Evolutionary conservation across 64 coral and sea anemone genomes (phyloP).

Genomic region (Montipora efflorescens): DNA sequence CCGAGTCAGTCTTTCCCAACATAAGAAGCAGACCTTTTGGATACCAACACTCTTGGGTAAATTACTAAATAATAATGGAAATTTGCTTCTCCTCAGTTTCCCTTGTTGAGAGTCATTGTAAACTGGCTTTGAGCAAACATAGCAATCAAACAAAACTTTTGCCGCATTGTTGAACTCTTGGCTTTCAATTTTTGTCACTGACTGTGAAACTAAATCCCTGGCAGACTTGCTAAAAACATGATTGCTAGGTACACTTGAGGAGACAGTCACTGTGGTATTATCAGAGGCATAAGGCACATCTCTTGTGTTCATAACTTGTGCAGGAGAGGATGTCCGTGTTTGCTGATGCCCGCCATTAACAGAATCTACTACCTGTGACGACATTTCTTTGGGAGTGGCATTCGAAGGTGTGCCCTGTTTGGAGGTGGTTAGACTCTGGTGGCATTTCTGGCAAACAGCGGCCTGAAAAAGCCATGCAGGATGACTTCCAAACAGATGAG

Average conservation of each 20-base stretch:
- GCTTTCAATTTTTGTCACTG: neutral
- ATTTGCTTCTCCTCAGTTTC: conserved; percentile 75
- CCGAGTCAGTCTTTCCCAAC: conserved; percentile 71
- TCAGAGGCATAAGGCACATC: neutral
- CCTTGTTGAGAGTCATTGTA: conserved; percentile 46
- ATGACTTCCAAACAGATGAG: conserved; percentile 83
- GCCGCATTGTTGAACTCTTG: neutral
- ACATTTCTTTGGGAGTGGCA: neutral
- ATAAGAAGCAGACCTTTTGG: conserved; percentile 76
- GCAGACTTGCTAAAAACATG: neutral
- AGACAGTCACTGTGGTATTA: neutral
- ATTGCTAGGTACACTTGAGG: neutral
- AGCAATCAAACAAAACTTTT: conserved; percentile 66
- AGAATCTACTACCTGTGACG: neutral
- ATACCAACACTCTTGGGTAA: conserved; percentile 55
- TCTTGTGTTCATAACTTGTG: neutral
- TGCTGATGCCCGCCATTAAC: neutral
- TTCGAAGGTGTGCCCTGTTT: neutral
- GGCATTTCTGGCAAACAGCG: conserved; percentile 79
- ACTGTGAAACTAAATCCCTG: neutral
- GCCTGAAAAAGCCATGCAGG: conserved; percentile 92
- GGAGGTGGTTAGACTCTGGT: conserved; percentile 10
- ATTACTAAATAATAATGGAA: conserved; percentile 67
- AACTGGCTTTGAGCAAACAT: conserved; percentile 64
- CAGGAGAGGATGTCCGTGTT: neutral